Conservation (phyloP, 37 sponge, comb jelly and placozoan genomes). For the Geodia barretti region DNA sequence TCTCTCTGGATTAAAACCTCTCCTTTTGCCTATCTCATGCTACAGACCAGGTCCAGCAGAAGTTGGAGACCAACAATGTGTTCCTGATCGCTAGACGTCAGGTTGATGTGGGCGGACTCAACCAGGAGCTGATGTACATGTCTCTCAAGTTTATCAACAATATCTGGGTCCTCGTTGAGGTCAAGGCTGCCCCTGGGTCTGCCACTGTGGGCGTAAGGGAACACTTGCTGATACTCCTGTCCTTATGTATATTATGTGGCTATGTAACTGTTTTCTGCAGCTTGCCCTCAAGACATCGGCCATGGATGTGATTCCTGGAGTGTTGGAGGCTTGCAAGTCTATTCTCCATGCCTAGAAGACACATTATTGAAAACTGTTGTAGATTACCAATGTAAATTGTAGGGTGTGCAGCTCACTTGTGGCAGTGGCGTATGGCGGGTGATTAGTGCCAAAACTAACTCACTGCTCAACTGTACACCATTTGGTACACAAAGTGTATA, state of each 20-base stretch:
- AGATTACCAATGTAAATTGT: too few species aligned
- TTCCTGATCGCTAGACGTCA: conserved; percentile 79
- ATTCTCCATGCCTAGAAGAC: conserved; percentile 63
- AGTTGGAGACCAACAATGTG: conserved; percentile 82
- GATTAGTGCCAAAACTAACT: too few species aligned
- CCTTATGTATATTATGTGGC: too few species aligned
- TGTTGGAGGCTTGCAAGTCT: conserved; percentile 54
- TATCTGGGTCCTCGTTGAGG: conserved; percentile 90
- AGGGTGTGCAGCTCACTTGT: too few species aligned
- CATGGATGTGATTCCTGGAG: conserved; percentile 76
- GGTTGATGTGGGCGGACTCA: conserved; percentile 54
- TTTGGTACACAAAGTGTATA: too few species aligned
- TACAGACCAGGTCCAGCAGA: conserved; percentile 53
- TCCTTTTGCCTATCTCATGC: too few species aligned
- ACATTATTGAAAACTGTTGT: too few species aligned
- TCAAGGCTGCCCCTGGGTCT: conserved; percentile 60
- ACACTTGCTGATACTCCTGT: too few species aligned
- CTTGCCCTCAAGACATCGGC: conserved; percentile 75
- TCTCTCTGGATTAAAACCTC: too few species aligned
- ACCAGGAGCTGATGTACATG: conserved; percentile 89
- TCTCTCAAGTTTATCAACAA: conserved; percentile 90
- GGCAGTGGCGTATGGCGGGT: too few species aligned
- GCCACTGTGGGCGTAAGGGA: conserved; percentile 42
- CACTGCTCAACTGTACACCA: too few species aligned
- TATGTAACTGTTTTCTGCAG: too few species aligned